Base-by-base conservation (phyloP, 1,140 invertebrate species). In the Drosophila santomea region DNA sequence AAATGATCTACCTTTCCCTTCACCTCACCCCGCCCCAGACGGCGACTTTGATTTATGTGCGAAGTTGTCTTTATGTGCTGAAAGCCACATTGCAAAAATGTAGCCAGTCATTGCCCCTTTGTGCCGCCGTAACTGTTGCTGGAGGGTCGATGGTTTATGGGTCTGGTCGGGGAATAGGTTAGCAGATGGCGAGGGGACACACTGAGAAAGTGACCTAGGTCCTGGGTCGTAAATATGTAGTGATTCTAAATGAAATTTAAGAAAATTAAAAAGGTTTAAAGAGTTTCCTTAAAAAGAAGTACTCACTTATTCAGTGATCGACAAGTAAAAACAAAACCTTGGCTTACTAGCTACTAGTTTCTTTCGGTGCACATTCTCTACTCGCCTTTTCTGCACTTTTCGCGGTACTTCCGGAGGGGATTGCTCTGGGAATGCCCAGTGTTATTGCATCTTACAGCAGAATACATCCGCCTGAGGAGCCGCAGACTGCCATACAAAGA, bases 71-170 rank as follows among this genome's bases (percentile, higher is more conserved):
- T 83, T 76, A 45, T 71, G 68, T 43, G 64, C 44, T 58, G 58
- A 69, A 50, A 56, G 67, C 51, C 69, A 20, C 51, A 71, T 71
- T 71, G 68, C 68, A 57, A 60, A 51, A 62, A 81, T 86, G 66
- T 62, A 71, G 82, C 82, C 81, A 85, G 81, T 85, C 81, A 85
- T 85, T 85, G 82, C 68, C 78, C 81, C 73, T 63, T 80, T 85
- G 81, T 61, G 45, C 47, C 15, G 74, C 41, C 63, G 51, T 28
- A 74, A 57, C 44, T 74, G 71, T 38, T 58, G 68, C 36, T 71
- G 35, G 66, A 45, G n/a, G 44, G 41, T 28, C 69, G 58, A 56
- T 60, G 69, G 71, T 55, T 61, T 60, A 63, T 61, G 69, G 69
- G 56, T 73, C 45, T 73, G 67, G 39, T 25, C 55, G 52, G 69